Evolutionary conservation across 2,888 invertebrate species (phyloP).

Genomic region (Diadegma fenestrale): DNA sequence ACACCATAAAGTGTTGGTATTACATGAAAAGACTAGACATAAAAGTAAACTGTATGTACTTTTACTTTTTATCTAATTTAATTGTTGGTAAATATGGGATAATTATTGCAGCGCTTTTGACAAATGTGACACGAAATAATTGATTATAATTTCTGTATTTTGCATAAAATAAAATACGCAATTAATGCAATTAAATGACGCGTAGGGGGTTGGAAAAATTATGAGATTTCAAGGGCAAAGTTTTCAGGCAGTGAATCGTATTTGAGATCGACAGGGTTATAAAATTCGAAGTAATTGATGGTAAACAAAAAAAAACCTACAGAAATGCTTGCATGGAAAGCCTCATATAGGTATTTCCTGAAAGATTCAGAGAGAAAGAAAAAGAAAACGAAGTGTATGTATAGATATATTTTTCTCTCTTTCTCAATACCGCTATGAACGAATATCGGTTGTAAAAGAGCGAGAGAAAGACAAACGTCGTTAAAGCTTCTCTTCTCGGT

Average conservation of each 20-base stretch:
- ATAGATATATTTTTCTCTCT: conserved; percentile 35
- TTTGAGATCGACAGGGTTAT: too few species aligned
- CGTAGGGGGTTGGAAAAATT: too few species aligned
- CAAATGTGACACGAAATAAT: not conserved
- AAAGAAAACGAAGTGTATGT: conserved; percentile 1
- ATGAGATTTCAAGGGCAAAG: too few species aligned
- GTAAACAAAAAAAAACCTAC: not conserved
- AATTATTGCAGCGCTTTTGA: not conserved
- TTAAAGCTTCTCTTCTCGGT: conserved; percentile 67
- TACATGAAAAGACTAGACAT: not conserved
- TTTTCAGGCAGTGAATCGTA: too few species aligned
- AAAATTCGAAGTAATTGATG: not conserved
- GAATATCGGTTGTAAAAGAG: conserved; percentile 46
- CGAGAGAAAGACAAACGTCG: conserved; percentile 48
- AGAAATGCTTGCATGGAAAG: conserved; percentile 25
- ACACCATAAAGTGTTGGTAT: not conserved
- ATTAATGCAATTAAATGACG: too few species aligned
- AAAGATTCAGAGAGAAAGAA: conserved; percentile 14
- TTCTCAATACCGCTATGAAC: conserved; percentile 55
- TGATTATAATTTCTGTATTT: not conserved
- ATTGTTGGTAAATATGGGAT: not conserved
- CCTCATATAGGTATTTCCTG: conserved; percentile 1
- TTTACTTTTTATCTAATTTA: not conserved
- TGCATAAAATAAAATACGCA: not conserved
- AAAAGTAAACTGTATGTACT: not conserved